Evolutionary conservation across 2,113 vertebrate genomes (phyloP), one percentile per base, ranked within the genome.

Genomic region (Anguilla rostrata): DNA sequence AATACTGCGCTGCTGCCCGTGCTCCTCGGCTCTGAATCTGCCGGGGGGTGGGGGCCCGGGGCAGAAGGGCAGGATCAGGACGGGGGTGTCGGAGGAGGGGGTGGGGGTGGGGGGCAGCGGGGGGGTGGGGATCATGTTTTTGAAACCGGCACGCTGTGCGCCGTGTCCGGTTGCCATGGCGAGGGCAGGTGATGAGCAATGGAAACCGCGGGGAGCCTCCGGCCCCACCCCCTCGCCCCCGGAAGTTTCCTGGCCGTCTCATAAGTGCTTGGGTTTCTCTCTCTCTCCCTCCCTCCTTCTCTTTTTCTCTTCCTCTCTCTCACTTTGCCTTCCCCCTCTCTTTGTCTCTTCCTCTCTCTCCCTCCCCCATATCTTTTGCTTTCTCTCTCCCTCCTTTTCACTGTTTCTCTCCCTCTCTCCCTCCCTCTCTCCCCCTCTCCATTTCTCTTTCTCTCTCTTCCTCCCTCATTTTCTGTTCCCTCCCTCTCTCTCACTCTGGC

Each of bases 131-230:
- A 14, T 53, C 8, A 53, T 11, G 49, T 53, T 53, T 53, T 14
- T 53, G 49, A 53, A 53, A 14, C 49, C 49, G 49, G 49, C 12
- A 14, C 12, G 86, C 84, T 91, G 86, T 92, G 90, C 89, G 86
- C 34, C 88, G 2, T 89, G 89, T 91, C 89, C 91, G 90, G 89
- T 88, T 82, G 57, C 91, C 88, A 89, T 82, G 88, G 88, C 81
- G 43, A 85, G 39, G 89, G 91, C 89, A 95, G 92, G 91, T 89
- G 91, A 89, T 93, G 92, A 94, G 93, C 93, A 95, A 92, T 92
- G 94, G 93, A 94, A 94, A 95, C 86, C 90, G 89, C 87, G 92
- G 78, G 84, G 87, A 92, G 87, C 87, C 88, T 92, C 90, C 88
- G 93, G 60, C 60, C 8, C 20, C 60, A 1, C 49, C 60, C 60